Evolutionary conservation across 2,113 vertebrate species (phyloP).

Genomic region (Corapipo altera): DNA sequence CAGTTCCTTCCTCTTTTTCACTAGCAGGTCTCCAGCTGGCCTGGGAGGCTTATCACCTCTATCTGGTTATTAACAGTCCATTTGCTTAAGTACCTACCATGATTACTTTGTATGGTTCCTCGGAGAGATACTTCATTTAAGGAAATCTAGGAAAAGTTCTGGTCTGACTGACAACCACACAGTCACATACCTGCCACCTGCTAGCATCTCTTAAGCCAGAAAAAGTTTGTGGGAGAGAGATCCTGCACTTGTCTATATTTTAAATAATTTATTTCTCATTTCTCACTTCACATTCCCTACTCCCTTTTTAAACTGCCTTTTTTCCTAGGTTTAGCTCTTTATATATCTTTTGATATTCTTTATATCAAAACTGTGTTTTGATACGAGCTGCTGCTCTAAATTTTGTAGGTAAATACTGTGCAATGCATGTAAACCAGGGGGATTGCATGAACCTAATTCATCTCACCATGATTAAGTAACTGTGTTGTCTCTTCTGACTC

Average conservation of each 20-base stretch:
- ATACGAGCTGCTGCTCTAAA: background rate
- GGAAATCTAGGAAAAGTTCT: slow-evolving; percentile 72
- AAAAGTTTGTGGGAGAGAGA: background rate
- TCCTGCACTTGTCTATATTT: background rate
- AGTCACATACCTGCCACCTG: slow-evolving; percentile 70
- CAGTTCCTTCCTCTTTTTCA: slow-evolving; percentile 20
- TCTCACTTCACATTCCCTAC: background rate
- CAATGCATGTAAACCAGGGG: background rate
- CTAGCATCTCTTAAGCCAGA: slow-evolving; percentile 72
- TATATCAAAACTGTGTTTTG: background rate
- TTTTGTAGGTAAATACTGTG: background rate
- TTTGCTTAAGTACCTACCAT: slow-evolving; percentile 81
- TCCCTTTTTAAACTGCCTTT: background rate
- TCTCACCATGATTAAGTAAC: background rate
- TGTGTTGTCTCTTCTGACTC: background rate
- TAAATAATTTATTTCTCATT: background rate
- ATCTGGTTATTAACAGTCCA: slow-evolving; percentile 81
- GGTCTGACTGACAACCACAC: slow-evolving; percentile 69
- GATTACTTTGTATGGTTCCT: slow-evolving; percentile 77
- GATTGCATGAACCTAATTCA: background rate
- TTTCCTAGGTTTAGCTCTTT: background rate
- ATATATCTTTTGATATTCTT: too few species aligned
- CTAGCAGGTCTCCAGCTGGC: slow-evolving; percentile 76
- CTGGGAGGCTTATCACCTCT: slow-evolving; percentile 79
- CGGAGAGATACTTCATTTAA: slow-evolving; percentile 67